Evolutionary conservation across 2,888 invertebrate genomes (phyloP).

Genomic region (Acanthosoma haemorrhoidale): DNA sequence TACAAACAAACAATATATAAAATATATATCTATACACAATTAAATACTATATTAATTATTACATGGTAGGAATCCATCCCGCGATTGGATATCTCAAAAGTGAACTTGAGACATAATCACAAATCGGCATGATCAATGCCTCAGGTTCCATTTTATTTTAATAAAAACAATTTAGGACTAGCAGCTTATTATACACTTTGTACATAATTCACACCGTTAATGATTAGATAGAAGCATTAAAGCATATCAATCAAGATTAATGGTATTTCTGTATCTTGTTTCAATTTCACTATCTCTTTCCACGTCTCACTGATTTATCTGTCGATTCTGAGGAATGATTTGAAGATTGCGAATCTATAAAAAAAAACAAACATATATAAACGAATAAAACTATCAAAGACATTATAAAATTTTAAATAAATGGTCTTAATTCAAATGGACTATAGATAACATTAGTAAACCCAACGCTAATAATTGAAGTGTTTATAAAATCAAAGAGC

Average conservation of each 20-base stretch:
- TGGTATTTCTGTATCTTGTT: not conserved
- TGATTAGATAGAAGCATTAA: not conserved
- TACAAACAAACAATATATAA: slow-evolving; percentile 12
- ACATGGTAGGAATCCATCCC: too few relatives aligned
- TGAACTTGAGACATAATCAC: not conserved
- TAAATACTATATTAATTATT: not conserved
- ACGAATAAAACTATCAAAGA: not conserved
- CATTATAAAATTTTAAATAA: too few relatives aligned
- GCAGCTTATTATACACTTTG: slow-evolving; percentile 28
- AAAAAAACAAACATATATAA: slow-evolving; percentile 3
- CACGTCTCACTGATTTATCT: slow-evolving; percentile 33
- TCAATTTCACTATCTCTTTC: slow-evolving; percentile 38
- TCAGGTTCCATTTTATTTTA: not conserved
- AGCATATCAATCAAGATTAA: slow-evolving; percentile 1
- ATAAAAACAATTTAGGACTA: slow-evolving; percentile 22
- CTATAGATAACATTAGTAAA: too few relatives aligned
- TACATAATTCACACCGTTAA: slow-evolving; percentile 15
- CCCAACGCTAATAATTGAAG: too few relatives aligned
- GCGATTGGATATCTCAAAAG: not conserved
- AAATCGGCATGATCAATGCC: not conserved
- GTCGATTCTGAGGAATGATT: slow-evolving; percentile 39
- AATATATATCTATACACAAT: not conserved
- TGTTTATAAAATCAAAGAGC: too few relatives aligned
- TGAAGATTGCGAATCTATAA: slow-evolving; percentile 39
- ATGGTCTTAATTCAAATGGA: too few relatives aligned